phyloP scores from a whole-genome alignment of 2,797 vertebrate species.

The Megaceryle alcyon region DNA sequence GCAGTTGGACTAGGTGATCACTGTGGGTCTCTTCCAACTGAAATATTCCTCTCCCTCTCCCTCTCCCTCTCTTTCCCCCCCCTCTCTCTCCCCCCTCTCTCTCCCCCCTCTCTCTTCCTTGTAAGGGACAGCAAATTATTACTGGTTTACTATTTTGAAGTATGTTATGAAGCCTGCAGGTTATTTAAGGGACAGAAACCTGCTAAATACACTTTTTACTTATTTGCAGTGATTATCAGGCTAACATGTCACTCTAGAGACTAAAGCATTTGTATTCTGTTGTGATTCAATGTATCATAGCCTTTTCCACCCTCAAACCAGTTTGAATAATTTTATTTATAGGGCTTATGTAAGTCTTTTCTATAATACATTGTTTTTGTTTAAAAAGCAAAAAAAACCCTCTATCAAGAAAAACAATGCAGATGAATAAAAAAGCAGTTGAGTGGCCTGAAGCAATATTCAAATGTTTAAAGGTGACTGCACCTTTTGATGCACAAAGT shows the following conservation, averaged over 20 bases:
- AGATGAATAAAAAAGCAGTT: background rate
- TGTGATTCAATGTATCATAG: background rate
- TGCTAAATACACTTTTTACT: background rate
- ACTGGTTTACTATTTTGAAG: background rate
- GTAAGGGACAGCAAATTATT: background rate
- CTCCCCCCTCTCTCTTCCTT: background rate
- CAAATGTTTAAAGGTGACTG: background rate
- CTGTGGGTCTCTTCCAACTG: background rate
- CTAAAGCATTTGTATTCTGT: background rate
- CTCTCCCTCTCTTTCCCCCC: too few relatives aligned
- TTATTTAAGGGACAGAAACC: background rate
- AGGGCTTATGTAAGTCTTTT: background rate
- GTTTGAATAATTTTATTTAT: background rate
- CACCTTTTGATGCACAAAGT: background rate
- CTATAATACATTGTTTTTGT: background rate
- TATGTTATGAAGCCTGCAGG: background rate
- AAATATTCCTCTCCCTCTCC: background rate
- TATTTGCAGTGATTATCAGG: background rate
- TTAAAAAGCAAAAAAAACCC: background rate
- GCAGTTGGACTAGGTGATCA: accelerated
- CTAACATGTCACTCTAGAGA: background rate
- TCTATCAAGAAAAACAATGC: background rate
- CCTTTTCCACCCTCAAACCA: background rate
- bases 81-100: too few relatives aligned
- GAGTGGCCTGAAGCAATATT: background rate